A percentile compares a stretch with the other conserved stretches of the same genome.
Evolutionary conservation across 53 echinoderm and acorn worm species (phyloP).

Genomic region (Temnopleurus reevesii): DNA sequence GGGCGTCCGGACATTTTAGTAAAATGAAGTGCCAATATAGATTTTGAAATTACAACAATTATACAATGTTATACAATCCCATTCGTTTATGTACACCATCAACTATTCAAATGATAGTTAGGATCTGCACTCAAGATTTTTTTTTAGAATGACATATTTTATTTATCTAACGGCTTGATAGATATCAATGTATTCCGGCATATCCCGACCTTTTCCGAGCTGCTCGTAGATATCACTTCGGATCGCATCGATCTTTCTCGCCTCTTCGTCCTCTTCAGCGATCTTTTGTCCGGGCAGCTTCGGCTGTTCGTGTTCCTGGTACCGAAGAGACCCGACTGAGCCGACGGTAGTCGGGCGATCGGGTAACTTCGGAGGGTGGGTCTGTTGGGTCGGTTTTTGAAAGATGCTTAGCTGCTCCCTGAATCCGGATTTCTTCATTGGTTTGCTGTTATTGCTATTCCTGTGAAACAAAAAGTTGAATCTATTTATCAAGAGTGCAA

Average conservation of each 20-base stretch:
- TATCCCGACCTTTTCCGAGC: not conserved
- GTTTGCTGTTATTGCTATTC: not conserved
- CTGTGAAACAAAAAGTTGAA: not conserved
- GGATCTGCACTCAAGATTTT: too few species aligned
- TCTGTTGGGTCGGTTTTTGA: not conserved
- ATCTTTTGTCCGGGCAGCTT: conserved; percentile 43
- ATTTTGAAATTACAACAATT: too few species aligned
- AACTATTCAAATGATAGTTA: too few species aligned
- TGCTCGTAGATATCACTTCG: conserved; percentile 12
- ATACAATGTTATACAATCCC: too few species aligned
- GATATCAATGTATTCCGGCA: conserved; percentile 25
- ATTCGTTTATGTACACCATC: too few species aligned
- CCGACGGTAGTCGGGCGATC: not conserved
- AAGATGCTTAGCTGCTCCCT: conserved; percentile 29
- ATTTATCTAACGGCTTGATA: too few species aligned
- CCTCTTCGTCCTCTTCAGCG: conserved; percentile 25
- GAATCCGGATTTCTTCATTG: conserved; percentile 33
- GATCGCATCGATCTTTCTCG: not conserved
- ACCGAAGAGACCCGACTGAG: conserved; percentile 15
- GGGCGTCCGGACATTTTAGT: too few species aligned
- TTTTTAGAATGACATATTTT: too few species aligned
- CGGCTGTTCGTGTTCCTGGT: not conserved
- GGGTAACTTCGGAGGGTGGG: conserved; percentile 14
- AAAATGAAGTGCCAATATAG: too few species aligned
- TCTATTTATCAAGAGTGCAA: too few species aligned